Conservation (phyloP, 1,140 invertebrate species). For the Harlomillsia oculata region DNA sequence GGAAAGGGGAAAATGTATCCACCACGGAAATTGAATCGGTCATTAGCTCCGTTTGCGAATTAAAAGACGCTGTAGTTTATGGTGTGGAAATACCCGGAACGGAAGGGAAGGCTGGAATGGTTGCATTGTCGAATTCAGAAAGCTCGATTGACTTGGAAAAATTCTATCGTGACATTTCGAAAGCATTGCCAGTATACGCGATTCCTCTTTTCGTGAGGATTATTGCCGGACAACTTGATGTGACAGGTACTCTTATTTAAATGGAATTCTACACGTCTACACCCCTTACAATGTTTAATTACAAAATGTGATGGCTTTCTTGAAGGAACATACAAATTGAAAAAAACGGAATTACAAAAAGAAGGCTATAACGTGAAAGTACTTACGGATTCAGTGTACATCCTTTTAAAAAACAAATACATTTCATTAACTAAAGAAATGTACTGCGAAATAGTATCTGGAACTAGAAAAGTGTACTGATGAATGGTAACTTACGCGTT, state of each 20-base stretch:
- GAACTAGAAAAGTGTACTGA: constrained; percentile 42
- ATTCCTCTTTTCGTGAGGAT: constrained; percentile 78
- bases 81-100: constrained; percentile 59
- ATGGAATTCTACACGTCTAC: too few relatives aligned
- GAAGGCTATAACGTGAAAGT: constrained; percentile 74
- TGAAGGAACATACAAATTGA: constrained; percentile 80
- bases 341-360: constrained; percentile 79
- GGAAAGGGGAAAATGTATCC: constrained; percentile 77
- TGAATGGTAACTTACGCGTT: too few relatives aligned
- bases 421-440: constrained; percentile 54
- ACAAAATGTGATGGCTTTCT: constrained; percentile 32
- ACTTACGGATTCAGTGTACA: constrained; percentile 69
- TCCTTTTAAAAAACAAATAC: constrained; percentile 51
- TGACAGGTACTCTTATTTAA: constrained; percentile 55
- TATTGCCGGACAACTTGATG: constrained; percentile 66
- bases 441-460: constrained; percentile 54
- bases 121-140: constrained; percentile 73
- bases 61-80: constrained; percentile 53
- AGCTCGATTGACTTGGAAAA: constrained; percentile 55
- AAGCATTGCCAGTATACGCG: constrained; percentile 70
- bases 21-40: constrained; percentile 56
- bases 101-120: constrained; percentile 85
- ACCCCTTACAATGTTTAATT: neutral
- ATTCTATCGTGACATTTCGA: constrained; percentile 53
- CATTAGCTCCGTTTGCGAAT: constrained; percentile 46